Percentiles rank a stretch among this genome's conserved stretches.
Conservation (phyloP, 2,888 invertebrate genomes). For the Dynastes tityus region DNA sequence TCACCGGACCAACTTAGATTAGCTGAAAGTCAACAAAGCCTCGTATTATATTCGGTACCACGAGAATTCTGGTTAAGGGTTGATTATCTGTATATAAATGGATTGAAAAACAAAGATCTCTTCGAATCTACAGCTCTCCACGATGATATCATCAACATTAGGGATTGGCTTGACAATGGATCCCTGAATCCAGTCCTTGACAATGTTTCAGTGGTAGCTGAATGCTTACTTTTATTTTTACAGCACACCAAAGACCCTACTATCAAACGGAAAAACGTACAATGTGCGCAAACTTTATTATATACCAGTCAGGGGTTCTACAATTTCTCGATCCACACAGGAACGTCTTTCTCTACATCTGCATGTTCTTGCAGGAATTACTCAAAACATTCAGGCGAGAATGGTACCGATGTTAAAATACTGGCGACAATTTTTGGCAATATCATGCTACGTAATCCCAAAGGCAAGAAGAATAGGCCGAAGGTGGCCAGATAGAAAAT, state of each 20-base stretch:
- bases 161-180: slow-evolving; percentile 93
- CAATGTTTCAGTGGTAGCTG: slow-evolving; percentile 92
- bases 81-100: slow-evolving; percentile 90
- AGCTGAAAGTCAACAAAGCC: slow-evolving; percentile 72
- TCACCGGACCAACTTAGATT: slow-evolving; percentile 65
- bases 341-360: slow-evolving; percentile 89
- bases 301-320: slow-evolving; percentile 88
- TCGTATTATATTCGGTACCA: slow-evolving; percentile 85
- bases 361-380: slow-evolving; percentile 92
- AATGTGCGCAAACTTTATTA: slow-evolving; percentile 83
- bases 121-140: slow-evolving; percentile 90
- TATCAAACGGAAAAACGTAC: slow-evolving; percentile 86
- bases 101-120: slow-evolving; percentile 84
- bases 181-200: slow-evolving; percentile 88
- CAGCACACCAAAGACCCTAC: slow-evolving; percentile 91
- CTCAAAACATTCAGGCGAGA: slow-evolving; percentile 83
- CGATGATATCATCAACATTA: slow-evolving; percentile 86
- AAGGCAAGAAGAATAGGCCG: slow-evolving; percentile 66
- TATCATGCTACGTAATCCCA: slow-evolving; percentile 83
- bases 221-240: slow-evolving; percentile 88
- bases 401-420: slow-evolving; percentile 89
- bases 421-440: slow-evolving; percentile 87
- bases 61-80: slow-evolving; percentile 94
- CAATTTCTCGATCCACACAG: slow-evolving; percentile 84
- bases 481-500: slow-evolving; percentile 72